Evolutionary conservation across 2,797 vertebrate species (phyloP), one percentile per base, ranked within the genome.

Genomic region (Siniperca obscura): DNA sequence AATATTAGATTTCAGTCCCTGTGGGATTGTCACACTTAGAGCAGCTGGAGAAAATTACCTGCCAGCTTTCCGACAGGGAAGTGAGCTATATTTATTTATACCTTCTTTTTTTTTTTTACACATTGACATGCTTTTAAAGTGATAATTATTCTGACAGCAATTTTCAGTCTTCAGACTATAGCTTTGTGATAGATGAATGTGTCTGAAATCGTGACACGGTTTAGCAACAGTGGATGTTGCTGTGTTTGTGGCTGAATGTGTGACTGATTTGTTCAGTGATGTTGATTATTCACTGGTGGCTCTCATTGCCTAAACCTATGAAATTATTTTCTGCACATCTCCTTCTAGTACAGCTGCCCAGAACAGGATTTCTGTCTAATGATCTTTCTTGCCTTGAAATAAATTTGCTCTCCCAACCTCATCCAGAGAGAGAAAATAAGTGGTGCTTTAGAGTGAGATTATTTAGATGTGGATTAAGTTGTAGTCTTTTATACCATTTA

Each of bases 21-120:
- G 84, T 89, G 92, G 94, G 94, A 94, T 94, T 94, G 92, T 93
- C 93, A 94, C 92, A 93, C 89, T 94, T 82, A 86, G 89, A 95
- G 92, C 94, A 89, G 92, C 91, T 91, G 90, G 83, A 93, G 94
- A 95, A 95, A 95, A 95, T 95, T 93, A 95, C 94, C 94, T 95
- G 94, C 94, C 95, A 96, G 93, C 83, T 91, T 86, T 86, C 91
- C 86, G 90, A 92, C 89, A 91, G 92, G 88, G 89, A 93, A 90
- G 92, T 81, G 87, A 91, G 94, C 93, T 95, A 94, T 95, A 95
- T 96, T 95, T 96, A 96, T 96, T 95, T 94, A 94, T 94, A 91
- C 84, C 84, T 67, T 68, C 75, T 34, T 46, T 30, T 40, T 25
- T 50, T 80, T 84, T 86, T 85, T 80, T 62, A 90, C 92, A 91